These are phyloP conservation scores for Megalopta genalis DNA, from an alignment of 1,140 invertebrate genomes.

Conservation along the genomic window DNA sequence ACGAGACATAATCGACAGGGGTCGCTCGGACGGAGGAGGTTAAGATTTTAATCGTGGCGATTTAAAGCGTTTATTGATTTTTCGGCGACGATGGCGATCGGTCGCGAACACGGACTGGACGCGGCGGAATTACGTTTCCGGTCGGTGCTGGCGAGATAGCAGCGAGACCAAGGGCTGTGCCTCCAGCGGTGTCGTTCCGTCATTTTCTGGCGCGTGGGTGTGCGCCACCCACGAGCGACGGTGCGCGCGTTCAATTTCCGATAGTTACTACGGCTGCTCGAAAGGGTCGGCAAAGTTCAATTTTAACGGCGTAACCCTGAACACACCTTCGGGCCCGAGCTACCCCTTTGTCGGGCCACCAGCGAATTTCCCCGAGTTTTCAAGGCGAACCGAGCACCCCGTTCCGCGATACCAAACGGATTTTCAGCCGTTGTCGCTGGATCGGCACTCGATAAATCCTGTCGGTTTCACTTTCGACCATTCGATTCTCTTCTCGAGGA, in stretches of 20 bases:
- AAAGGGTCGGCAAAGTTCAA: slow-evolving; percentile 73
- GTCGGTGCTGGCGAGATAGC: slow-evolving; percentile 22
- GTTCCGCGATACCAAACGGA: slow-evolving; percentile 47
- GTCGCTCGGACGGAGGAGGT: neutral
- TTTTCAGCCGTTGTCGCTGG: slow-evolving; percentile 12
- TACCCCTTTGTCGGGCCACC: slow-evolving; percentile 62
- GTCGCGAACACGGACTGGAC: slow-evolving; percentile 36
- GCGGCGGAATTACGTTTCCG: slow-evolving; percentile 53
- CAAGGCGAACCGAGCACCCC: slow-evolving; percentile 10
- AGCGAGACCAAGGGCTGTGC: slow-evolving; percentile 50
- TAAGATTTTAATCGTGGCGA: slow-evolving; percentile 33
- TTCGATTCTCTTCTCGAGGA: no score
- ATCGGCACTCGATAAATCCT: slow-evolving; percentile 31
- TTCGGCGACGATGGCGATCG: slow-evolving; percentile 42
- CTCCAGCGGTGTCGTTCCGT: slow-evolving; percentile 20
- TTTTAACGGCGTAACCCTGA: slow-evolving; percentile 69
- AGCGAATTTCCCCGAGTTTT: slow-evolving; percentile 67
- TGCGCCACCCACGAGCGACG: slow-evolving; percentile 27
- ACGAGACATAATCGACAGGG: neutral
- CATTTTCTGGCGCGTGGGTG: slow-evolving; percentile 52
- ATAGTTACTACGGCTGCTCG: slow-evolving; percentile 69
- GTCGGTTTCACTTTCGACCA: slow-evolving; percentile 23
- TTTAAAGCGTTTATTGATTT: slow-evolving; percentile 56
- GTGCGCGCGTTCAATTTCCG: slow-evolving; percentile 73
- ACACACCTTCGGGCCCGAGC: slow-evolving; percentile 51